Percentiles rank a stretch among this genome's conserved stretches.
Evolutionary conservation across 2,797 vertebrate species (phyloP).

Genomic region (Gallinago stenura): DNA sequence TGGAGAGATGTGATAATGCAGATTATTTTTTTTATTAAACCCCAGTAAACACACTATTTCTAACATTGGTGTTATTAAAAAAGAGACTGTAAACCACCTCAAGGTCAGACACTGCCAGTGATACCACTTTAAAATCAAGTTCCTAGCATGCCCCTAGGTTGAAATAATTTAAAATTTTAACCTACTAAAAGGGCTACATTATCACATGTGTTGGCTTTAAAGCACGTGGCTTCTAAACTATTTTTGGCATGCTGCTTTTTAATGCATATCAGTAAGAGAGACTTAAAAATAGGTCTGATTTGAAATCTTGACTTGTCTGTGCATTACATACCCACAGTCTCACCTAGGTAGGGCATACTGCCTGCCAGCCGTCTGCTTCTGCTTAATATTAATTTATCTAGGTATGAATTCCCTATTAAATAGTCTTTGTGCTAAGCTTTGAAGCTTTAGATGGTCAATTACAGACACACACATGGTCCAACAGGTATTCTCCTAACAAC

Average conservation of each 20-base stretch:
- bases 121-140: neutral
- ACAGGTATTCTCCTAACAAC: constrained; percentile 60
- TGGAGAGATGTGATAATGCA: neutral
- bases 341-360: neutral
- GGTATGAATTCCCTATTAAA: constrained; percentile 51
- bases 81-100: neutral
- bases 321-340: constrained; percentile 14
- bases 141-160: neutral
- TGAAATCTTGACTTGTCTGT: constrained; percentile 12
- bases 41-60: neutral
- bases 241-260: neutral
- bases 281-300: constrained; percentile 32
- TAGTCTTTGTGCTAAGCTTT: constrained; percentile 58
- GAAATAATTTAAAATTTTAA: neutral
- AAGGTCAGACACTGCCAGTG: neutral
- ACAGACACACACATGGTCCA: constrained; percentile 37
- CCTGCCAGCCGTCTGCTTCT: constrained; percentile 25
- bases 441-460: constrained; percentile 65
- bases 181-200: neutral
- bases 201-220: neutral
- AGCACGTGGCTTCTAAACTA: neutral
- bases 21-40: neutral
- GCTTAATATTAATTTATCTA: constrained; percentile 57
- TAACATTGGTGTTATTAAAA: neutral
- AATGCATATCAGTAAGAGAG: neutral